Base-by-base conservation (phyloP, 2,797 vertebrate genomes). In the Lemur catta region DNA sequence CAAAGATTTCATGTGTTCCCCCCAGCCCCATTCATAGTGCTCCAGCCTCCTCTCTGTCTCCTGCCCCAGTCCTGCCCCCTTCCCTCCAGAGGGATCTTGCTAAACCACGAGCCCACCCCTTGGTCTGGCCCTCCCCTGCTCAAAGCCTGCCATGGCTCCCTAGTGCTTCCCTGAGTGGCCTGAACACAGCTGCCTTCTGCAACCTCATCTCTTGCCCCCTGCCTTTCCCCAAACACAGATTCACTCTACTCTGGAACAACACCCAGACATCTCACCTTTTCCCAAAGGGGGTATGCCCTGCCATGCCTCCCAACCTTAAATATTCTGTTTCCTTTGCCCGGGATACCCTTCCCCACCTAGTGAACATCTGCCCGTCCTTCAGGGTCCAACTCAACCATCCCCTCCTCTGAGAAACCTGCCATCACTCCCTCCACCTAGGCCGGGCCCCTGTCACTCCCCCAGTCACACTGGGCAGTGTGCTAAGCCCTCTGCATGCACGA, bases 201-300 rank as follows among this genome's bases (percentile, higher is more conserved):
- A 17, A 6, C 20, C 50, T 26, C 41, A 2, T n/a, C 46, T 46
- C 63, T 71, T 22, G 9, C 33, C 87, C 15, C 9, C 15, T 14
- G 3, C 5, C 0, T 41, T 48, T 67, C 26, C 33, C 78, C 28
- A 63, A 35, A 10, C 1, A 20, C 85, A 81, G 46, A 10, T 4
- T 57, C 46, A 28, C 22, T 38, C 18, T 9, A 28, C 76, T 52
- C 33, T 71, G 38, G 41, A 33, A 26, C 50, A 55, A 2, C 6
- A 24, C 33, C 76, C 55, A 63, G 5, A 63, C 13, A 4, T 26
- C 22, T 43, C 20, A 18, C 46, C 63, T 87, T 57, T 86, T 52
- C 38, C 72, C 20, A 69, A 50, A 24, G 0, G 2, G 41, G 7
- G 10, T 1, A 1, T 4, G 28, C 26, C 50, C 43, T 9, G 0